Base-by-base conservation (phyloP, 2,888 invertebrate genomes). In the Pachymerium ferrugineum region DNA sequence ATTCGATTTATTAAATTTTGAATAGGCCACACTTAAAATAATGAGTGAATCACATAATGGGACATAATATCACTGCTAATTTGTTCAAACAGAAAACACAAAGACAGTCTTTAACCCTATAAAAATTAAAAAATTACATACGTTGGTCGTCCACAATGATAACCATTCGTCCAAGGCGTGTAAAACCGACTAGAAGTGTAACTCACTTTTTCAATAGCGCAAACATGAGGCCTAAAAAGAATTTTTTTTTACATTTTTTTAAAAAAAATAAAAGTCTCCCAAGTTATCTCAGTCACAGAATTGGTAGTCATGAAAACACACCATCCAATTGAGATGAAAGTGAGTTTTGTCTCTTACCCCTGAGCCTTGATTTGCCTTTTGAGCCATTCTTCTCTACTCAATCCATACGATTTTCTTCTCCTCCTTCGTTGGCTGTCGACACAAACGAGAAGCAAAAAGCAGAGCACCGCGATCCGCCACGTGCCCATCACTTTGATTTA, bases 151-250 rank as follows among this genome's bases (percentile, higher is more conserved):
- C 72, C 74, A 29, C 75, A 75, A 16, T 74, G 22, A n/a, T 19
- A 29, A 0, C 75, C 75, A 5, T 72, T 72, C 35, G 75, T 74
- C 75, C 75, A 75, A 35, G 75, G 75, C n/a, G 70, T 19, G 29
- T 38, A 71, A 72, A 74, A 75, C 12, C 71, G 28, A 29, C 68
- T 28, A n/a, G 33, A 25, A 12, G 71, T 47, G 4, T 74, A 70
- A 35, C 14, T 14, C 6, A 75, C 31, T 74, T 68, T 70, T 28
- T 75, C 75, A 1, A 30, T 19, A 14, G 72, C 75, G 67, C 75
- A 75, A 4, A 74, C 68, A 35, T 75, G 71, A 12, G 74, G 67
- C 3, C 75, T 75, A 35, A 10, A 72, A 62, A 73, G 30, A 35
- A 73, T 10, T 1, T 25, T 25, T n/a, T n/a, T 33, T 33, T 8